Conservation (phyloP, 2,797 vertebrate species). For the Hydrolagus colliei region DNA sequence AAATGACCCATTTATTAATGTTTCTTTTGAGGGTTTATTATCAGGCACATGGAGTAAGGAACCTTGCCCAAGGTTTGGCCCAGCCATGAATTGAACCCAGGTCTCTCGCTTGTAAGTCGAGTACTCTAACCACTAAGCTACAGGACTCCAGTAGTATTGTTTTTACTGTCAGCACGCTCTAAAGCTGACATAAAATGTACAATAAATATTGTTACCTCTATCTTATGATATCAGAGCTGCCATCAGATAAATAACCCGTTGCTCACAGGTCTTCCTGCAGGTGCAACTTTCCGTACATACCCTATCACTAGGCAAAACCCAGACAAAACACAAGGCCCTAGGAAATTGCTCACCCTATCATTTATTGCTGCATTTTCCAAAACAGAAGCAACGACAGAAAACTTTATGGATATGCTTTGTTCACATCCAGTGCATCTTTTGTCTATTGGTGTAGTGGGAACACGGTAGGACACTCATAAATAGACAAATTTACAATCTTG, state of each 20-base stretch:
- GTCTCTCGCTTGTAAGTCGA: no score
- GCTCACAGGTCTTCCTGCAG: neutral
- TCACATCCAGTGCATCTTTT: conserved; percentile 43
- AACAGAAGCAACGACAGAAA: conserved; percentile 46
- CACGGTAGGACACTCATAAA: conserved; percentile 51
- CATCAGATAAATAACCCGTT: neutral
- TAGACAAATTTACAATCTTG: conserved; percentile 56
- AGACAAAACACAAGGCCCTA: conserved; percentile 9
- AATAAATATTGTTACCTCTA: neutral
- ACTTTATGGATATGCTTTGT: conserved; percentile 49
- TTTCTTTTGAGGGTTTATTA: no score
- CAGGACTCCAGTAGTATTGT: neutral
- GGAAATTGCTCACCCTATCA: conserved; percentile 43
- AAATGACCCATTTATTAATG: no score
- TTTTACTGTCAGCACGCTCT: neutral
- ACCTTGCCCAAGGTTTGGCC: no score
- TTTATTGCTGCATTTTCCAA: conserved; percentile 50
- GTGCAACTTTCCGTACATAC: conserved; percentile 12
- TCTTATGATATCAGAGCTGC: neutral
- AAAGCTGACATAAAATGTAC: neutral
- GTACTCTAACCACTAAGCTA: no score
- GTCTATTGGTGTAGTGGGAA: conserved; percentile 49
- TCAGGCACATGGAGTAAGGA: no score
- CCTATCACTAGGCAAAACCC: neutral
- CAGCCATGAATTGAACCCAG: no score